A percentile compares a stretch with the other conserved stretches of the same genome.
These are phyloP conservation scores for Protaetia brevitarsis DNA, from an alignment of 1,140 invertebrate species.

Conservation along the genomic window DNA sequence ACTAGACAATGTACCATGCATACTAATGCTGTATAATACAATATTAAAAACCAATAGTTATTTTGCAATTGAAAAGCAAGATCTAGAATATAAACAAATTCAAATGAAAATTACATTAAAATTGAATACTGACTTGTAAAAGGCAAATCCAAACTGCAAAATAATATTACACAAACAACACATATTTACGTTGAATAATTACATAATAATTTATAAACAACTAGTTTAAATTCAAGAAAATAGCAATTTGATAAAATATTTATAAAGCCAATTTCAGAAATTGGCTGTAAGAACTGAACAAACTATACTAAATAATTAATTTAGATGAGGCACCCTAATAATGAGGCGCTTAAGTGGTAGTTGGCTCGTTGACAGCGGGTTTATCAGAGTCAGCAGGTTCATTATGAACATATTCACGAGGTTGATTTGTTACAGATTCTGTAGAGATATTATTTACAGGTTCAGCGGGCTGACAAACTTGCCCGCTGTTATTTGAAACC, in stretches of 20 bases:
- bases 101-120: background rate
- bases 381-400: constrained; percentile 11
- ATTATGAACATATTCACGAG: constrained; percentile 14
- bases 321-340: constrained; percentile 23
- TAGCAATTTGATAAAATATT: constrained; percentile 10
- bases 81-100: background rate
- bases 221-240: background rate
- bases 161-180: constrained; percentile 19
- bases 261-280: constrained; percentile 23
- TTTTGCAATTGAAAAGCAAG: constrained; percentile 17
- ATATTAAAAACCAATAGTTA: constrained; percentile 16
- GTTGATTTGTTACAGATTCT: constrained; percentile 21
- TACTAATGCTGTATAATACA: constrained; percentile 14
- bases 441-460: constrained; percentile 29
- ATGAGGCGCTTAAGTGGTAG: constrained; percentile 21
- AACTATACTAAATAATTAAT: constrained; percentile 26
- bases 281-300: constrained; percentile 32
- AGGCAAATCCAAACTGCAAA: constrained; percentile 9
- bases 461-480: constrained; percentile 32
- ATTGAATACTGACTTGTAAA: background rate
- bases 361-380: constrained; percentile 23
- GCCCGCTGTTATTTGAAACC: constrained; percentile 28
- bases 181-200: constrained; percentile 13
- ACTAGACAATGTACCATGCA: constrained; percentile 19
- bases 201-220: constrained; percentile 9